Conservation (phyloP, 1,140 invertebrate species). For the Neodiprion pinetum region DNA sequence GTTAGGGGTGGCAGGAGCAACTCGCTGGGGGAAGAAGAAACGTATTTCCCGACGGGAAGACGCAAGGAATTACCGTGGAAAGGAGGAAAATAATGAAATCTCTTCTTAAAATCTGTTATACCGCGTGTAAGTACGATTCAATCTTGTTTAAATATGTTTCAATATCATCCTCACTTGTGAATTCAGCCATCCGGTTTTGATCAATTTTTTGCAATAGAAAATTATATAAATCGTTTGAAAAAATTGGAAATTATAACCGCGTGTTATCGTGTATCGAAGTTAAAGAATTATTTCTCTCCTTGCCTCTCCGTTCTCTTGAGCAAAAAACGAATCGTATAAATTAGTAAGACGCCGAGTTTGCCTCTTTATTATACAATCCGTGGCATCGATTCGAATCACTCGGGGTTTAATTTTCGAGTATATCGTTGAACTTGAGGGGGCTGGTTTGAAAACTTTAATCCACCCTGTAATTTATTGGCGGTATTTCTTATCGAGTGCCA, state of each 20-base stretch:
- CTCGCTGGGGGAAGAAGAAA: slow-evolving; percentile 25
- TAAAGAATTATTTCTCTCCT: slow-evolving; percentile 13
- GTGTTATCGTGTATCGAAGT: no score
- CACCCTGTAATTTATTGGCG: not conserved
- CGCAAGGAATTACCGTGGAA: slow-evolving; percentile 37
- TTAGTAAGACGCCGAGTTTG: no score
- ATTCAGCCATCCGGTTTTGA: no score
- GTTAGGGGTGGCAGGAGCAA: not conserved
- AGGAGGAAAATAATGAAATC: slow-evolving; percentile 40
- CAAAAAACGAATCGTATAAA: no score
- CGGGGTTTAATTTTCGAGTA: not conserved
- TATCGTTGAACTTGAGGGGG: no score
- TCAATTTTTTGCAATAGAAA: no score
- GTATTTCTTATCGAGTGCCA: not conserved
- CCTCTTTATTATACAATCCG: no score
- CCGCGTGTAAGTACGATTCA: slow-evolving; percentile 20
- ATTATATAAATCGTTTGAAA: no score
- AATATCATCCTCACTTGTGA: slow-evolving; percentile 18
- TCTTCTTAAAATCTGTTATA: slow-evolving; percentile 42
- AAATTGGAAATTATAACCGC: no score
- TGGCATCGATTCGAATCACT: not conserved
- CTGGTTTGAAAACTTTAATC: not conserved
- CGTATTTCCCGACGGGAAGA: slow-evolving; percentile 32
- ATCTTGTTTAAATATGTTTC: slow-evolving; percentile 45
- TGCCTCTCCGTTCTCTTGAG: not conserved